Conservation (phyloP, 2,113 vertebrate species). For the Syngnathoides biaculeatus region DNA sequence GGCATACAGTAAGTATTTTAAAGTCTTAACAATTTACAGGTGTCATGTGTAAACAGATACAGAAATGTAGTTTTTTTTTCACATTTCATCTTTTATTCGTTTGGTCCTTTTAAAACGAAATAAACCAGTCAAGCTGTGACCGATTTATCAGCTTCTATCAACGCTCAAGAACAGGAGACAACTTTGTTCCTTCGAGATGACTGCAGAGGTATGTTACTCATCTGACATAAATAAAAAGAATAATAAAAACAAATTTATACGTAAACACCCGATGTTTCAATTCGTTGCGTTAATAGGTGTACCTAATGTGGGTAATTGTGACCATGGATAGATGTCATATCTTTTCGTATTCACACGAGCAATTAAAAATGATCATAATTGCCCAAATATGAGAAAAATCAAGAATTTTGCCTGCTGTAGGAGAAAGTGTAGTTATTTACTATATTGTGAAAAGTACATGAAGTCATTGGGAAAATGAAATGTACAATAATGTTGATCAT, state of each 20-base stretch:
- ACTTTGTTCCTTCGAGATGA: not conserved
- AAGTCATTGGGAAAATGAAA: no score
- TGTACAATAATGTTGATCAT: no score
- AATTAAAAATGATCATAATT: no score
- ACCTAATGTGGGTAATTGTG: not conserved
- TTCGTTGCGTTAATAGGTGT: not conserved
- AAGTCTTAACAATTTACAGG: no score
- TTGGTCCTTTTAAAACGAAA: not conserved
- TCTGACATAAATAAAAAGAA: no score
- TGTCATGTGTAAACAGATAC: not conserved
- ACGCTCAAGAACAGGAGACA: not conserved
- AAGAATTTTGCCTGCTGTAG: no score
- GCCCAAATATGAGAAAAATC: no score
- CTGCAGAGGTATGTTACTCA: slow-evolving; percentile 2
- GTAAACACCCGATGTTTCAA: not conserved
- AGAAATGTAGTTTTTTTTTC: not conserved
- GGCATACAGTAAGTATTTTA: no score
- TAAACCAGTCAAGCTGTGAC: not conserved
- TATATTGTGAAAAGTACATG: no score
- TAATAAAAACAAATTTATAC: not conserved
- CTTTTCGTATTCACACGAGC: not conserved
- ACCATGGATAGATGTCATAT: not conserved
- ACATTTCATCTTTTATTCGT: not conserved
- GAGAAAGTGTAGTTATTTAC: no score
- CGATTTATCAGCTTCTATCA: not conserved